phyloP scores from a whole-genome alignment of 1,140 invertebrate species.

The Scaptomyza hsui region DNA sequence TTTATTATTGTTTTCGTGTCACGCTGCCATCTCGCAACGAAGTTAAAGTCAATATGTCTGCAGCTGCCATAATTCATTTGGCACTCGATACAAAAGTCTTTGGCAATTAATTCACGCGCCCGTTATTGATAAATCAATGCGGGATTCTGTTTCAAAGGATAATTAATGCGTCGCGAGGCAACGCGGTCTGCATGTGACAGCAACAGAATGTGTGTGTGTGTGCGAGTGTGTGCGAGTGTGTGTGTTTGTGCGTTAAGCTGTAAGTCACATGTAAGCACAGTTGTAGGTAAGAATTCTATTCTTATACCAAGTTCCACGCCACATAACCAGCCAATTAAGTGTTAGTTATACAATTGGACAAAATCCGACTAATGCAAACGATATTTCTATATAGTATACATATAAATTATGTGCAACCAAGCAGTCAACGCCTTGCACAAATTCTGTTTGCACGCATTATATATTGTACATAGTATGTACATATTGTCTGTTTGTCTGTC shows the following conservation, averaged over 20 bases:
- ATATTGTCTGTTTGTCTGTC: background rate
- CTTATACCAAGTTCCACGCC: background rate
- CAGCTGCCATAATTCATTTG: constrained; percentile 56
- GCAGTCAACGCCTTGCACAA: background rate
- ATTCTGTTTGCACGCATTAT: background rate
- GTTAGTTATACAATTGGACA: too few species aligned
- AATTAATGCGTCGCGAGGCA: constrained; percentile 67
- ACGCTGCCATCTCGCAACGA: background rate
- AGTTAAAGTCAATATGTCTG: constrained; percentile 1
- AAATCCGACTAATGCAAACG: too few species aligned
- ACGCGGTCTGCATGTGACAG: constrained; percentile 56
- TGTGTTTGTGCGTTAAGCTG: constrained; percentile 8
- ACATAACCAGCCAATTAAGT: constrained; percentile 8
- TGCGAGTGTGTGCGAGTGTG: background rate
- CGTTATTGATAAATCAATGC: constrained; percentile 68
- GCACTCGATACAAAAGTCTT: constrained; percentile 60
- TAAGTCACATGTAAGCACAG: constrained; percentile 8
- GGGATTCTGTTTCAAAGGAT: constrained; percentile 67
- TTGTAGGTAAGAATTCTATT: background rate
- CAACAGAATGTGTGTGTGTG: constrained; percentile 3
- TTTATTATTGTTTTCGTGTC: too few species aligned
- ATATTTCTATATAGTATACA: too few species aligned
- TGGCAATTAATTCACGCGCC: constrained; percentile 69
- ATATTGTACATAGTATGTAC: background rate
- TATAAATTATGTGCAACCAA: too few species aligned